Evolutionary conservation across 2,113 vertebrate genomes (phyloP).

Genomic region (Pseudopipra pipra): DNA sequence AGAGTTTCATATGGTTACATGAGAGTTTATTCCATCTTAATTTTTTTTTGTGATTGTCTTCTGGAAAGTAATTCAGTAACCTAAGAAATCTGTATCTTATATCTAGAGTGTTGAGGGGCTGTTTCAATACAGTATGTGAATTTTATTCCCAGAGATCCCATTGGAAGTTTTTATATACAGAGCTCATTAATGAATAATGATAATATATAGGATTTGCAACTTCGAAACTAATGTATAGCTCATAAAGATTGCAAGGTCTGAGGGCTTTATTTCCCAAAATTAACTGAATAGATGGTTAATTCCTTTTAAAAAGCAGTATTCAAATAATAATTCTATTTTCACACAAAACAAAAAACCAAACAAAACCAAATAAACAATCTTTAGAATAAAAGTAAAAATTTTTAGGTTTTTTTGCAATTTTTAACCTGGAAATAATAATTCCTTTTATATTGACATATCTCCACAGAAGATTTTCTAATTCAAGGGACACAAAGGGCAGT

Average conservation of each 20-base stretch:
- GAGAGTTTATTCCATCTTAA: not conserved
- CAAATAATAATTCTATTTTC: not conserved
- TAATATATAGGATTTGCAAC: rapidly evolving
- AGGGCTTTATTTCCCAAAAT: not conserved
- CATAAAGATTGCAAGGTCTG: not conserved
- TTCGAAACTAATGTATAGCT: not conserved
- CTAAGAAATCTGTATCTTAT: not conserved
- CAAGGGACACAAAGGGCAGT: not conserved
- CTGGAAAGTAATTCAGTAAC: not conserved
- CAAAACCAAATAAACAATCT: rapidly evolving
- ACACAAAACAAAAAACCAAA: not conserved
- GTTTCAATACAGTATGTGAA: not conserved
- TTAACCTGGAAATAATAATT: not conserved
- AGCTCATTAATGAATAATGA: not conserved
- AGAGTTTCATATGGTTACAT: not conserved
- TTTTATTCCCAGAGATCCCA: not conserved
- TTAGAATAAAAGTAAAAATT: not conserved
- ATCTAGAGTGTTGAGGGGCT: not conserved
- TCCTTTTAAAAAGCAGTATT: not conserved
- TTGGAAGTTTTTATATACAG: not conserved
- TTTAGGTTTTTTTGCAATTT: not conserved
- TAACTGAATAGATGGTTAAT: not conserved
- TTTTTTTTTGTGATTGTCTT: not conserved
- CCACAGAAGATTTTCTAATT: not conserved
- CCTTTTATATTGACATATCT: not conserved